phyloP scores from a whole-genome alignment of 2,888 invertebrate genomes.

The Fabriciana adippe region DNA sequence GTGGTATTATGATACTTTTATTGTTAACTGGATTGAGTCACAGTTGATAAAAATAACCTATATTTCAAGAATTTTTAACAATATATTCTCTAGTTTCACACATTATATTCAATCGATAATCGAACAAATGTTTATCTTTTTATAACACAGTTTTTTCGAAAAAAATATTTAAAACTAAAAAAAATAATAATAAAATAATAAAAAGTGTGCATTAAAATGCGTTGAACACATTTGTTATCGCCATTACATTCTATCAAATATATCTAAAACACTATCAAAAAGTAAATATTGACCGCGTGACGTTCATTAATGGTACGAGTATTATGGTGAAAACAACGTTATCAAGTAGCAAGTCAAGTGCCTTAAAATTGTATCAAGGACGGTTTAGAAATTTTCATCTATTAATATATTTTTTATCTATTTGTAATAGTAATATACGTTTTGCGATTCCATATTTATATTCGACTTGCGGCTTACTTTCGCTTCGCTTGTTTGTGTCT shows the following conservation, averaged over 20 bases:
- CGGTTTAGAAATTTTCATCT: conserved; percentile 33
- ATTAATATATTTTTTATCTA: conserved; percentile 6
- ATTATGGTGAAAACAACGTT: conserved; percentile 49
- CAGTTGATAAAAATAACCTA: too few species aligned
- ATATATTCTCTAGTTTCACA: too few species aligned
- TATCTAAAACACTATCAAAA: conserved; percentile 51
- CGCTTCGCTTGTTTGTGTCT: too few species aligned
- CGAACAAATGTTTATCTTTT: too few species aligned
- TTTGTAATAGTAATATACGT: background rate
- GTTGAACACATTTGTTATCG: conserved; percentile 31
- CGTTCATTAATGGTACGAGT: conserved; percentile 51
- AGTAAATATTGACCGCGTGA: conserved; percentile 68
- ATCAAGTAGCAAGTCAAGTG: conserved; percentile 48
- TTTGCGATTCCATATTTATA: background rate
- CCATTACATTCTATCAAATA: conserved; percentile 45
- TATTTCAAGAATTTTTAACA: too few species aligned
- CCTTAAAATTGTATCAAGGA: conserved; percentile 60
- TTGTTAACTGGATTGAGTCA: too few species aligned
- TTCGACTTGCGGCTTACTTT: too few species aligned
- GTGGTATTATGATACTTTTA: too few species aligned
- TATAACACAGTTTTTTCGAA: background rate
- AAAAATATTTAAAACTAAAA: background rate
- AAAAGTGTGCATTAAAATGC: background rate
- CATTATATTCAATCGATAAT: too few species aligned
- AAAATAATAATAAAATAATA: background rate